Evolutionary conservation across 2,113 vertebrate genomes (phyloP), one percentile per base, ranked within the genome.

Genomic region (Okapia johnstoni): DNA sequence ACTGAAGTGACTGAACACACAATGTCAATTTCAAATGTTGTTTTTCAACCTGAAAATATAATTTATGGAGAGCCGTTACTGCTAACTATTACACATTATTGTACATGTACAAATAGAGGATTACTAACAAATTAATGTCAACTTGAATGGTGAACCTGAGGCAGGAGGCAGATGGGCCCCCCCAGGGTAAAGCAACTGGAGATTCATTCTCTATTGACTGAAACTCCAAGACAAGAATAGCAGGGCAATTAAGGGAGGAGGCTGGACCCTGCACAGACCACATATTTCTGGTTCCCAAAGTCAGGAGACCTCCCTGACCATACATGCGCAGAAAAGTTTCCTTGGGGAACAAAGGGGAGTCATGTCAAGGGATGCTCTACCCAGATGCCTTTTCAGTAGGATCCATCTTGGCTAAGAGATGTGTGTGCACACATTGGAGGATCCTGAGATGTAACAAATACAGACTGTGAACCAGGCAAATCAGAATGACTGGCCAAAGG

Each of bases 31-130:
- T 97, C 54, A 95, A 97, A 85, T 86, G 36, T 46, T 93, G 30
- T 50, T 94, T 66, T 94, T 88, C 54, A 86, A 91, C 11, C 57
- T 97, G 61, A 94, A 83, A 97, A 84, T 81, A 57, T 33, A 96
- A 86, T 46, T 88, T 96, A 79, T 88, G 33, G 52, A 57, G 43
- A 93, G 17, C 11, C 80, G 52, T 19, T 55, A 50, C 16, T 94
- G 36, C 10, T 79, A 85, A 90, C 33, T 81, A 60, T 70, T 76
- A 92, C 85, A 81, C 55, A 43, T 33, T 50, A 88, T 77, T 48
- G n/a, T 57, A 30, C 15, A 50, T 43, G 54, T 21, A 79, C 6
- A 88, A 25, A 80, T 16, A 54, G 43, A 54, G 23, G 26, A 61
- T 81, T 79, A 83, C 54, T 86, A 96, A 93, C n/a, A 86, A 93